Percentiles rank a stretch among this genome's conserved stretches.
Conservation (phyloP, 1,140 invertebrate genomes). For the Schlechtendalia chinensis region DNA sequence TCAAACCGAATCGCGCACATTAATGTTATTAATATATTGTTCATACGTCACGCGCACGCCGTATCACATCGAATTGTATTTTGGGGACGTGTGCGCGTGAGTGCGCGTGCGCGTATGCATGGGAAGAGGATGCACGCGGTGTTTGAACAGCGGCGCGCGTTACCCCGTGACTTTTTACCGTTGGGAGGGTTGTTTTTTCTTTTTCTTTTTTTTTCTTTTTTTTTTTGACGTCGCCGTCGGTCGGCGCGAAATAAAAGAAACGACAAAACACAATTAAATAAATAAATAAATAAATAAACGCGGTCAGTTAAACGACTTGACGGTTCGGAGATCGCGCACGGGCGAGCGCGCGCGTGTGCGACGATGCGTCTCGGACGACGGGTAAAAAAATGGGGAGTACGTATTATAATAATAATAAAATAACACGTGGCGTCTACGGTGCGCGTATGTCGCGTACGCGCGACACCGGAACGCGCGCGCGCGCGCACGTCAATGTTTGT, state of each 20-base stretch:
- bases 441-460: not conserved
- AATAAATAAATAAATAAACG: slow-evolving; percentile 12
- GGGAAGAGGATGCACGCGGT: not conserved
- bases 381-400: not conserved
- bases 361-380: not conserved
- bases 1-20: not conserved
- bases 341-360: not conserved
- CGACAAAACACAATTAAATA: slow-evolving; percentile 7
- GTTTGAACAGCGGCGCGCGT: slow-evolving; percentile 34
- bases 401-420: not conserved
- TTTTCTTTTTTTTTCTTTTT: no score
- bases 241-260: not conserved
- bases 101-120: no score
- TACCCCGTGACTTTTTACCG: not conserved
- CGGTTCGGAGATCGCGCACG: slow-evolving; percentile 35
- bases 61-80: no score
- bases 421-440: not conserved
- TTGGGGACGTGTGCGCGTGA: not conserved
- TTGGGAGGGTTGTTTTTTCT: slow-evolving; percentile 9
- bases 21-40: not conserved
- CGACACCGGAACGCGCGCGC: not conserved
- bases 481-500: slow-evolving; percentile 28
- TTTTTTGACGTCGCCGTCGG: no score
- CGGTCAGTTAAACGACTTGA: slow-evolving; percentile 45
- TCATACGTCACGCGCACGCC: not conserved